phyloP scores from a whole-genome alignment of 2,888 invertebrate genomes.

The Polydrusus pterygomalis region DNA sequence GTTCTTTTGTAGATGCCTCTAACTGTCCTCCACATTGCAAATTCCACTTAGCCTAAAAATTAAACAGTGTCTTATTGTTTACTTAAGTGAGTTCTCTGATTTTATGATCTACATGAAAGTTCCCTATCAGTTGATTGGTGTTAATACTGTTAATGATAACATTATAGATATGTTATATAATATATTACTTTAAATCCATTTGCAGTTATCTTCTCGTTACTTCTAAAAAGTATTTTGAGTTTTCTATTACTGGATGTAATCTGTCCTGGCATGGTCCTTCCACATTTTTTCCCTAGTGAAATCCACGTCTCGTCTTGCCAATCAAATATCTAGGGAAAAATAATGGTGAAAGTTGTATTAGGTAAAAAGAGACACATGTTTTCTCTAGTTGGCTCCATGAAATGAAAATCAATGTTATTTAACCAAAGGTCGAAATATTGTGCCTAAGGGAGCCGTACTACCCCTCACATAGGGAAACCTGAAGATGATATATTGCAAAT shows the following conservation, averaged over 20 bases:
- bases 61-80: background rate
- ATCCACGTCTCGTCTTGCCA: slow-evolving; percentile 72
- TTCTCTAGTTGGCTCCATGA: no score
- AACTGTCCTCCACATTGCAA: slow-evolving; percentile 84
- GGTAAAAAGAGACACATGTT: no score
- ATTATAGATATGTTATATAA: no score
- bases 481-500: no score
- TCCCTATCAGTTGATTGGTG: no score
- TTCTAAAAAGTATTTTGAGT: slow-evolving; percentile 83
- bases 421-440: no score
- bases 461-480: no score
- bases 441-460: no score
- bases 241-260: slow-evolving; percentile 79
- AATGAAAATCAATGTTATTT: no score
- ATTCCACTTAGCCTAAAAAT: slow-evolving; percentile 75
- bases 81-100: background rate
- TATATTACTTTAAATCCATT: slow-evolving; percentile 83
- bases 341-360: background rate
- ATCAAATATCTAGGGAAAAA: slow-evolving; percentile 71
- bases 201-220: slow-evolving; percentile 78
- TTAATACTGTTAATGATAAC: no score
- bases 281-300: slow-evolving; percentile 79
- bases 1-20: slow-evolving; percentile 73
- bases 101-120: no score
- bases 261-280: slow-evolving; percentile 75